Base-by-base conservation (phyloP, 2,797 vertebrate genomes). In the Malurus splendens region DNA sequence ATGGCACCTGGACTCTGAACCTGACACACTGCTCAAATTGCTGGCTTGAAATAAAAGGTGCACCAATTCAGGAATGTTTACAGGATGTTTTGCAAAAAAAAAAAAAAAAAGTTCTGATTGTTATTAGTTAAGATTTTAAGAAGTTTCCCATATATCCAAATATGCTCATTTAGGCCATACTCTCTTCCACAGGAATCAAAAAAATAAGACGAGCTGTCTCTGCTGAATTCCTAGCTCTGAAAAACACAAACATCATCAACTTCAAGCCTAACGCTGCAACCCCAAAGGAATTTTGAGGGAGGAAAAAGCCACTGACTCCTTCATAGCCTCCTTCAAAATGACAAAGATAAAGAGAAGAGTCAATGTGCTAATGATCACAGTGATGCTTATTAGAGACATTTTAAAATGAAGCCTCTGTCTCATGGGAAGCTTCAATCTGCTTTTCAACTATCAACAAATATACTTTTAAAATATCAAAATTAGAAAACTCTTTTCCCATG, bases 321-420 rank as follows among this genome's bases (percentile, higher is more conserved):
- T 86, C 85, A 66, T 36, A 83, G 52, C 3, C 48, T 78, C 70
- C 92, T 92, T 93, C 78, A 88, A 67, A 62, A 86, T 45, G 87
- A 84, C 74, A 81, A 54, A 60, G 42, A 92, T 77, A 77, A 91
- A 86, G 57, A 89, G 57, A 75, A 81, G 59, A 93, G 86, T 51
- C 74, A 74, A 57, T 70, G 84, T 70, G 86, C 39, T 73, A 76
- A 78, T 65, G 2, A 65, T 68, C 59, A 85, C 62, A 65, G 32
- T 5, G n/a, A 42, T 60, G 57, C 48, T 90, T 72, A 59, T 83
- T 55, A 89, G 66, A 90, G 48, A 56, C 30, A 66, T 83, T 68
- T 74, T 75, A 8, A 76, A 90, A 62, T 15, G 38, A 82, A 75
- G 72, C 22, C 10, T 66, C 30, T 50, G 38, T 50, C 67, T 81